Conservation (phyloP, 2,797 vertebrate species). For the Protonibea diacanthus region DNA sequence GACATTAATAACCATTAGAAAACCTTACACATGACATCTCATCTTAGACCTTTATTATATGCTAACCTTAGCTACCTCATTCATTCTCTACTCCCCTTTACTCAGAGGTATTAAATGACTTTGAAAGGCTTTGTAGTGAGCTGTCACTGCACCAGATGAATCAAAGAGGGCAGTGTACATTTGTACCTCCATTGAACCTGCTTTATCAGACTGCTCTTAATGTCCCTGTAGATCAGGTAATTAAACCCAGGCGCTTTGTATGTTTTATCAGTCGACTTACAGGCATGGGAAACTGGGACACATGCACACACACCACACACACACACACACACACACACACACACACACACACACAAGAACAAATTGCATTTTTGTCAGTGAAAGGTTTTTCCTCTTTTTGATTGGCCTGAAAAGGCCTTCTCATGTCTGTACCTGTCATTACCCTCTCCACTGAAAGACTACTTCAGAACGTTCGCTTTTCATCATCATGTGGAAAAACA, state of each 20-base stretch:
- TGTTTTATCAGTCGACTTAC: slow-evolving; percentile 62
- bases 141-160: slow-evolving; percentile 33
- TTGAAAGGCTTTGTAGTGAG: slow-evolving; percentile 56
- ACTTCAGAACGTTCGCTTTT: slow-evolving; percentile 57
- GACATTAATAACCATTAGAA: slow-evolving; percentile 33
- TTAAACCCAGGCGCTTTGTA: slow-evolving; percentile 68
- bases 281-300: slow-evolving; percentile 47
- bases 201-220: slow-evolving; percentile 60
- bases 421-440: slow-evolving; percentile 53
- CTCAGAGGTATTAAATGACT: slow-evolving; percentile 37
- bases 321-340: slow-evolving; percentile 16
- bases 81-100: slow-evolving; percentile 1
- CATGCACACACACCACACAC: slow-evolving; percentile 15
- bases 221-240: slow-evolving; percentile 64
- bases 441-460: slow-evolving; percentile 28
- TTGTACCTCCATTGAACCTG: slow-evolving; percentile 71
- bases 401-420: slow-evolving; percentile 30
- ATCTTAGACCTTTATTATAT: slow-evolving; percentile 22
- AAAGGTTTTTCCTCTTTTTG: slow-evolving; percentile 40
- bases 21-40: neutral
- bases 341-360: slow-evolving; percentile 24
- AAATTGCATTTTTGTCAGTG: slow-evolving; percentile 69
- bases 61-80: slow-evolving; percentile 9
- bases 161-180: slow-evolving; percentile 52
- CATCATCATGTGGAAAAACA: slow-evolving; percentile 64